Base-by-base conservation (phyloP, 1,140 invertebrate species). In the Heterodera schachtii region DNA sequence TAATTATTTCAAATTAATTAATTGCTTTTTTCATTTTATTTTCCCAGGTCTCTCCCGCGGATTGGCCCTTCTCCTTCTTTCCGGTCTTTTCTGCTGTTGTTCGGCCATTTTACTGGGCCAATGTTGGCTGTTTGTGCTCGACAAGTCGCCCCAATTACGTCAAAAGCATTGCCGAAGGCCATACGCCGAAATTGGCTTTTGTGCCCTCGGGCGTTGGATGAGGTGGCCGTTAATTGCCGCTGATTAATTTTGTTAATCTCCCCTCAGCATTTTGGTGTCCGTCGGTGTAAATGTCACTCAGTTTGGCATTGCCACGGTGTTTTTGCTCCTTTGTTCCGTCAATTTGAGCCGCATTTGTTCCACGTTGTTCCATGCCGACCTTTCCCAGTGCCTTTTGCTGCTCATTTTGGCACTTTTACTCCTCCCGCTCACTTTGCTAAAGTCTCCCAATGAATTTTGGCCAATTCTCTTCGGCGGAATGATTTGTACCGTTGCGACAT, bases 391-490 rank as follows among this genome's bases (percentile, higher is more conserved):
- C 87, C 89, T 91, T 52, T 93, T 93, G 91, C 92, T 93, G 82
- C 86, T 94, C 3, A 91, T 94, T 2, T 92, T 94, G 9, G 93
- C 92, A 0, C 89, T 91, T 1, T 85, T 91, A 0, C 90, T 94
- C 73, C 92, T 92, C 7, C 93, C 94, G 1, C 86, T 93, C 0
- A 92, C 93, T 84, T 93, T 93, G 91, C 91, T 94, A 1, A 93
- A 93, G 60, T 93, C 93, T 7, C 94, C 94, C 2, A 93, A 93
- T 87, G 93, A 94, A 84, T 94, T 94, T 89, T 92, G 93, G 93
- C 93, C 90, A 91, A 90, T 90, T 86, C 41, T 71, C 41, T 41
- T 71, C 41, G 69, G 69, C 31, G 69, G 69, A 3, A 13, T 71
- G 69, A 43, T 71, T 16, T 71, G 69, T 41, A 71, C 69, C 44